phyloP scores from a whole-genome alignment of 2,113 vertebrate genomes.

The Chionomys nivalis region DNA sequence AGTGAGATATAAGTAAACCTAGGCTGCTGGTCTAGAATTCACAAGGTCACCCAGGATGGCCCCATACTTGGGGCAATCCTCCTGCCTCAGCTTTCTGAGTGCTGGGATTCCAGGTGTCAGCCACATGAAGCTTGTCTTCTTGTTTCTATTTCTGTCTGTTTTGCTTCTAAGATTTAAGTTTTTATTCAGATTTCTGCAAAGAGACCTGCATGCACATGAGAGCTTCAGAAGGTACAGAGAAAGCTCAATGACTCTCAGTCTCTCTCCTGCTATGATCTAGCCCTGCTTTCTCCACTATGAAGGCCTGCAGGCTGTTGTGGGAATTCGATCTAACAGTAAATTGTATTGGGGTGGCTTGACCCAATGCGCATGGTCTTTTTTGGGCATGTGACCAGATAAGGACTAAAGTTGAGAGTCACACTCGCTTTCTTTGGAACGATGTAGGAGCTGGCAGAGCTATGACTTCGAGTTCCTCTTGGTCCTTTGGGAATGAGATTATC shows the following conservation, averaged over 20 bases:
- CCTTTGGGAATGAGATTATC: too few species aligned
- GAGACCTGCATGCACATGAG: background rate
- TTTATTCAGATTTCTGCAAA: background rate
- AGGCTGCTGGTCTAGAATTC: background rate
- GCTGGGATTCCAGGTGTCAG: background rate
- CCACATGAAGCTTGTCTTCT: background rate
- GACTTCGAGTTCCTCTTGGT: too few species aligned
- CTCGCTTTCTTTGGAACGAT: too few species aligned
- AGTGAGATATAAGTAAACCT: background rate
- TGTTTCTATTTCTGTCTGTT: background rate
- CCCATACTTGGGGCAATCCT: background rate
- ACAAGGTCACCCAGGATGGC: background rate
- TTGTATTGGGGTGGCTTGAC: too few species aligned
- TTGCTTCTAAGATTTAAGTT: background rate
- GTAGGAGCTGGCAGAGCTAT: too few species aligned
- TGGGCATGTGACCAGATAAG: too few species aligned
- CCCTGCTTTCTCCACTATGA: accelerated
- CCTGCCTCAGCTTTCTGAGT: background rate
- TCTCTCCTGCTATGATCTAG: background rate
- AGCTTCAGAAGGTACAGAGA: background rate
- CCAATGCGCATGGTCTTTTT: too few species aligned
- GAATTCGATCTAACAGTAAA: too few species aligned
- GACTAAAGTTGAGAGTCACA: too few species aligned
- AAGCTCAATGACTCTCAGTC: background rate
- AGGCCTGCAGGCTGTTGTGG: too few species aligned